Evolutionary conservation across 2,888 invertebrate species (phyloP).

Genomic region (Clunio marinus): DNA sequence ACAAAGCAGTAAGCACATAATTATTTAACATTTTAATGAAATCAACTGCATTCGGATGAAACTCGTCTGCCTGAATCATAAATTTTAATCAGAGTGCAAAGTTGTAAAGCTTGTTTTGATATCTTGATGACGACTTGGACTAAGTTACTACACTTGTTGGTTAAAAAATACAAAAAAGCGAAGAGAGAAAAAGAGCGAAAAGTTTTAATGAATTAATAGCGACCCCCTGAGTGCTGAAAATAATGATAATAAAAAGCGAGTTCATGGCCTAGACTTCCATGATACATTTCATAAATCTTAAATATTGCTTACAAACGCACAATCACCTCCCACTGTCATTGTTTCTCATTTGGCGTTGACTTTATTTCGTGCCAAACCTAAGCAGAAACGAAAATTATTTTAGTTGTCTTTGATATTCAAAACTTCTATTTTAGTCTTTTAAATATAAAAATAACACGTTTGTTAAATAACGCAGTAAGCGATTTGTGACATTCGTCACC

Average conservation of each 20-base stretch:
- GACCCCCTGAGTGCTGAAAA: not conserved
- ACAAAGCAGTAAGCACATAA: not conserved
- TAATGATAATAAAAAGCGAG: no score
- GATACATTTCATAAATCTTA: not conserved
- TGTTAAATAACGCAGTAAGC: no score
- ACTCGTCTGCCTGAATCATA: not conserved
- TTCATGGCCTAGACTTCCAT: not conserved
- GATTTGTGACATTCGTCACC: no score
- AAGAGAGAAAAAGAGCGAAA: not conserved
- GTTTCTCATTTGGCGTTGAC: not conserved
- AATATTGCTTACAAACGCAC: not conserved
- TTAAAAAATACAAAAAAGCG: not conserved
- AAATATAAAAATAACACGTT: no score
- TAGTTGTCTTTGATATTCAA: no score
- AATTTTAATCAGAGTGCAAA: not conserved
- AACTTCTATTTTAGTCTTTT: no score
- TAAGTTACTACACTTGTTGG: not conserved
- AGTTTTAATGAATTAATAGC: not conserved
- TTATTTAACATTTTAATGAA: not conserved
- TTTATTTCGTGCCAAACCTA: no score
- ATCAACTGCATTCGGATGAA: not conserved
- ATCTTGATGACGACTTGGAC: not conserved
- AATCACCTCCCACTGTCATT: not conserved
- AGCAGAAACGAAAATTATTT: no score
- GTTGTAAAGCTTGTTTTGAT: not conserved